Evolutionary conservation across 2,888 invertebrate species (phyloP), one percentile per base, ranked within the genome.

Genomic region (Ceraclea dissimilis): DNA sequence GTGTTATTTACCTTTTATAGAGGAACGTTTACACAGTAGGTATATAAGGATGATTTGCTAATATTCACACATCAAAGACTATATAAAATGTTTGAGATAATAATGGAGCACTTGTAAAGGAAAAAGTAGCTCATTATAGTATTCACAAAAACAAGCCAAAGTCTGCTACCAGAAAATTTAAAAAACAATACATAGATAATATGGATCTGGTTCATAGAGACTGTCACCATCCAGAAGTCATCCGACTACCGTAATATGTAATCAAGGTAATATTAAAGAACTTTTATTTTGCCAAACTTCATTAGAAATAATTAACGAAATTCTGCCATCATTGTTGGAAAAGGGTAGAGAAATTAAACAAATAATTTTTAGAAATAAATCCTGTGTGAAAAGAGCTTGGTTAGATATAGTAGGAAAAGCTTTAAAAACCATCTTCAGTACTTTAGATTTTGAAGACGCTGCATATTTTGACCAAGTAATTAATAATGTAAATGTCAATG

Each of bases 381-480:
- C 6, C 26, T 22, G 33, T 17, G 20, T 13, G 18, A 54, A 54
- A 49, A 18, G 54, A 22, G 49, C 48, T n/a, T 49, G 46, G 47
- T 48, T 53, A n/a, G 34, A 53, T n/a, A 22, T 46, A 21, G 17
- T 54, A n/a, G 54, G 54, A 1, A 39, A 4, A 6, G 54, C 43
- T 6, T 54, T 54, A 21, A 54, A 54, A 54, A 53, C 53, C 5
- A 6, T 53, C 1, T 53, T 53, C 20, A 48, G 52, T 17, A 52
- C 46, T 19, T 16, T 53, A 31, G 48, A 47, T 10, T 26, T 31
- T 4, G 33, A 16, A 6, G 63, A 63, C 52, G 59, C 60, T 1
- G 54, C 52, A 26, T 59, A 60, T 49, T 62, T 51, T 44, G 44
- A 62, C 11, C 21, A 60, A 21, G 59, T 60, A 2, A 64, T 65